Conservation (phyloP, 2,888 invertebrate species). For the Ischnura elegans region DNA sequence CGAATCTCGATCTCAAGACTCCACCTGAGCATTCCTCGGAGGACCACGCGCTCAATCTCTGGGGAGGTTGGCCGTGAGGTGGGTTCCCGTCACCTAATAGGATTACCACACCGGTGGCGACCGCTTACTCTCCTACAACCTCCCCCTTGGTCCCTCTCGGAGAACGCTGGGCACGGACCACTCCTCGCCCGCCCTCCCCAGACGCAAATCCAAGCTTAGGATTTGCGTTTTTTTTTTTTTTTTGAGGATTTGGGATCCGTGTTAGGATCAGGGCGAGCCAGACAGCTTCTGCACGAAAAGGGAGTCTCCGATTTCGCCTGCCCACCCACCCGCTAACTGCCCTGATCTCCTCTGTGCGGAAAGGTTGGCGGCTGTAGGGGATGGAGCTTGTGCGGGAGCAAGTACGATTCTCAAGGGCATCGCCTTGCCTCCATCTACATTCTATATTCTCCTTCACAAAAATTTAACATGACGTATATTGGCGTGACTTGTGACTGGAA, state of each 20-base stretch:
- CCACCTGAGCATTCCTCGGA: not conserved
- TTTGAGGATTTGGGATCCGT: too few relatives aligned
- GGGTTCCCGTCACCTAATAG: slow-evolving; percentile 10
- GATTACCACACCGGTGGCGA: slow-evolving; percentile 7
- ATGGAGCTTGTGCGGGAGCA: not conserved
- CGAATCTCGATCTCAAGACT: too few relatives aligned
- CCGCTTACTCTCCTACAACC: too few relatives aligned
- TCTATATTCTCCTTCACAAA: not conserved
- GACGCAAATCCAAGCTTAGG: not conserved
- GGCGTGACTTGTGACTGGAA: too few relatives aligned
- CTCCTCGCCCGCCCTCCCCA: not conserved
- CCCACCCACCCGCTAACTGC: not conserved
- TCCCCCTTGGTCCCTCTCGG: not conserved
- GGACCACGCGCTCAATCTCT: not conserved
- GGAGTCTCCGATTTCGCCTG: not conserved
- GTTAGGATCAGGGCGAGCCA: not conserved
- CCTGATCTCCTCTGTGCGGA: not conserved
- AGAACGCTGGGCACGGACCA: not conserved
- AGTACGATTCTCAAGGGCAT: not conserved
- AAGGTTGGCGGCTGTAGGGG: not conserved
- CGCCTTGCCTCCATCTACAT: not conserved
- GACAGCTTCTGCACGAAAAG: not conserved
- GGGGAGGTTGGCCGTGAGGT: not conserved
- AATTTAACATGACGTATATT: too few relatives aligned
- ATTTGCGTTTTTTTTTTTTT: too few relatives aligned